Percentiles rank a stretch among this genome's conserved stretches.
phyloP scores from a whole-genome alignment of 2,113 vertebrate genomes.

The Bubo blakistoni region DNA sequence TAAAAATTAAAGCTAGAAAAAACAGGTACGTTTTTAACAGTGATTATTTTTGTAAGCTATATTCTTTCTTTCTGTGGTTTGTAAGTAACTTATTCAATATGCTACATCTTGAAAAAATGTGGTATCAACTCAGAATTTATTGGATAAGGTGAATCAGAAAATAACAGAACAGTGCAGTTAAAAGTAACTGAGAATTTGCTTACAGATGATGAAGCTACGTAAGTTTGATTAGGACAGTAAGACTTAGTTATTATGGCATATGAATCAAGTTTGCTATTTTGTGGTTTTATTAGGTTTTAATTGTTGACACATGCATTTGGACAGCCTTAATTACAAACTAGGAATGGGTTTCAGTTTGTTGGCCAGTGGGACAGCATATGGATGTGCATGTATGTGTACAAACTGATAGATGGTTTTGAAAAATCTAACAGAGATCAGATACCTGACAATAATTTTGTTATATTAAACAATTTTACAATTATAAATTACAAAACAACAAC shows the following conservation, averaged over 20 bases:
- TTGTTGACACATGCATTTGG: background rate
- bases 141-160: background rate
- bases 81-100: background rate
- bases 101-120: background rate
- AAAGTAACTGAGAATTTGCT: background rate
- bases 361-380: background rate
- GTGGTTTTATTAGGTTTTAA: background rate
- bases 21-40: background rate
- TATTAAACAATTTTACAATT: too few relatives aligned
- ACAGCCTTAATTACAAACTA: background rate
- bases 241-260: background rate
- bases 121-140: background rate
- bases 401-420: background rate
- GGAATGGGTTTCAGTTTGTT: background rate
- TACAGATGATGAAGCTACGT: background rate
- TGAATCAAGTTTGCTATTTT: background rate
- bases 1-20: background rate
- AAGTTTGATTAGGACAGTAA: background rate
- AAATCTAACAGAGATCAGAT: background rate
- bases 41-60: background rate
- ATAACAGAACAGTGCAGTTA: background rate
- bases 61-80: background rate
- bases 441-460: too few relatives aligned
- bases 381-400: background rate
- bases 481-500: background rate